These are phyloP conservation scores for Palythoa grandiflora DNA, from an alignment of 92 coral and sea anemone species.

Conservation along the genomic window DNA sequence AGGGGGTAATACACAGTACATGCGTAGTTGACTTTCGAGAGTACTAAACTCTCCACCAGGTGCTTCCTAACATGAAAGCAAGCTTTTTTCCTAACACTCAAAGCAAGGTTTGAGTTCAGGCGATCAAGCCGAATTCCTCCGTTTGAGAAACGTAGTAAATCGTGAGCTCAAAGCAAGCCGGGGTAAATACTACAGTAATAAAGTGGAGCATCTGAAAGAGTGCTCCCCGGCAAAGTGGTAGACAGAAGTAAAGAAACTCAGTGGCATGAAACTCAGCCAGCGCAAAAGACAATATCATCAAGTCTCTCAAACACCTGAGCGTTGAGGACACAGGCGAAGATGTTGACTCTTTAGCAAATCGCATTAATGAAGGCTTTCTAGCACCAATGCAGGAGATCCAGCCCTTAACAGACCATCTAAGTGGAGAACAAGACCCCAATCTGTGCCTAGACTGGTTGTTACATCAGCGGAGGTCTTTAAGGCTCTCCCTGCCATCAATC, in stretches of 20 bases:
- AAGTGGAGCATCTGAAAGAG: neutral
- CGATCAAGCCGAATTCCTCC: constrained; percentile 1
- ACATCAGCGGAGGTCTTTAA: neutral
- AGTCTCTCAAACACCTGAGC: constrained; percentile 22
- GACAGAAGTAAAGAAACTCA: neutral
- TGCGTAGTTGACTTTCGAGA: too few relatives aligned
- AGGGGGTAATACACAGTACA: too few relatives aligned
- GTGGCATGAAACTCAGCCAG: constrained; percentile 12
- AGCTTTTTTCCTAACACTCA: too few relatives aligned
- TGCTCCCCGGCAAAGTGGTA: constrained; percentile 3
- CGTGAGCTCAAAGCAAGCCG: neutral
- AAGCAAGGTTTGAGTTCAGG: neutral
- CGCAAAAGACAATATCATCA: constrained; percentile 17
- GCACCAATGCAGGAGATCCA: neutral
- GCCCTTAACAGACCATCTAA: neutral
- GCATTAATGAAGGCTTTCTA: neutral
- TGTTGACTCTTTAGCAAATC: constrained; percentile 7
- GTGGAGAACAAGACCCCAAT: neutral
- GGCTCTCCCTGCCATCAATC: neutral
- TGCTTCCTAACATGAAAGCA: too few relatives aligned
- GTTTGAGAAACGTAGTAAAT: neutral
- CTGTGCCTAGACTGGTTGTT: neutral
- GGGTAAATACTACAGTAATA: constrained; percentile 1
- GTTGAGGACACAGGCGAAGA: constrained; percentile 8
- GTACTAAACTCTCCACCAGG: too few relatives aligned